Conservation (phyloP, 1,140 invertebrate genomes). For the Orchestia grillus region DNA sequence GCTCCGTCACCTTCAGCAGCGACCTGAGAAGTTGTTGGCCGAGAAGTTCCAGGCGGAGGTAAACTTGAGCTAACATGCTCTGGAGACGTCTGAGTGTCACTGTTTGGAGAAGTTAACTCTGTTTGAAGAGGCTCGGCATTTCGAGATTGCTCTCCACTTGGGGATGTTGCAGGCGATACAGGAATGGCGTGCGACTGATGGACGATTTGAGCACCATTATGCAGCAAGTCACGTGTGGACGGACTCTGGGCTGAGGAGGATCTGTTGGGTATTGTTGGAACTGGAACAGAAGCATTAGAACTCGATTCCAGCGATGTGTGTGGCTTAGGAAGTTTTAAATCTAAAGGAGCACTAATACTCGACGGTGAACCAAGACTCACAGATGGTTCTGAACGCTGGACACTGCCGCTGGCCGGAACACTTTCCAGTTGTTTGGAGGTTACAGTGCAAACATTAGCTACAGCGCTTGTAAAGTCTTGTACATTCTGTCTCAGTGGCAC, state of each 20-base stretch:
- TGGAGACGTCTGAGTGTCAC: neutral
- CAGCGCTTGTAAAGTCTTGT: neutral
- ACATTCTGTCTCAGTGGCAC: slow-evolving; percentile 4
- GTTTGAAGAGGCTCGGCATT: slow-evolving; percentile 36
- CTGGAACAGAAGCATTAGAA: neutral
- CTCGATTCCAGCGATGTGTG: neutral
- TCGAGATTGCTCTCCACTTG: slow-evolving; percentile 14
- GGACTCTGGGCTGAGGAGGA: neutral
- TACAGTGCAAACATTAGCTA: neutral
- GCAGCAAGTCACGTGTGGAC: neutral
- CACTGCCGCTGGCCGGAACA: slow-evolving; percentile 2
- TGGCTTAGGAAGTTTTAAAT: neutral
- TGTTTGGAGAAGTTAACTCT: slow-evolving; percentile 32
- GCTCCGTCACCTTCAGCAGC: slow-evolving; percentile 10
- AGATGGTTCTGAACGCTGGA: slow-evolving; percentile 12
- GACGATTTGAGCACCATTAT: slow-evolving; percentile 22
- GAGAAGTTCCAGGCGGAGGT: slow-evolving; percentile 43
- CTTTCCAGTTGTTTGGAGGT: slow-evolving; percentile 25
- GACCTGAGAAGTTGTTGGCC: slow-evolving; percentile 45
- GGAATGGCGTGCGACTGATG: slow-evolving; percentile 12
- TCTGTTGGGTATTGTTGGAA: neutral
- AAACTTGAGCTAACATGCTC: slow-evolving; percentile 33
- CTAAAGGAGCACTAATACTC: too few species aligned
- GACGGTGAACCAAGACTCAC: neutral
- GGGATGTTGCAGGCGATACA: neutral